A percentile compares a stretch with the other conserved stretches of the same genome.
Evolutionary conservation across 2,113 vertebrate genomes (phyloP).

Genomic region (Rhombomys opimus): DNA sequence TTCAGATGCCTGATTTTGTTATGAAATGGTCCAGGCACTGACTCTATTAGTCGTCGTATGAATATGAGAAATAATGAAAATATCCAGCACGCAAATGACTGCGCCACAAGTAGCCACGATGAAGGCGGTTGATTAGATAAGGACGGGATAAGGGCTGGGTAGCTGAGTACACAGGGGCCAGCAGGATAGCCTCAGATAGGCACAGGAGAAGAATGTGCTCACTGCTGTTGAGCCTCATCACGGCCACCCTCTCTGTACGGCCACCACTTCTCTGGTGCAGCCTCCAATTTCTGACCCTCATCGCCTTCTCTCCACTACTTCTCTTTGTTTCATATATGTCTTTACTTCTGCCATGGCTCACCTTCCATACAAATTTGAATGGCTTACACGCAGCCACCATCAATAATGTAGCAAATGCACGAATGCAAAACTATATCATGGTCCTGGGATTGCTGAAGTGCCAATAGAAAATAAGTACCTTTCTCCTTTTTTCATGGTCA

Average conservation of each 20-base stretch:
- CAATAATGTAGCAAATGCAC: not conserved
- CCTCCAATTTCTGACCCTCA: not conserved
- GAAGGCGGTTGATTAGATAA: not conserved
- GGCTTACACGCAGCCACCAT: not conserved
- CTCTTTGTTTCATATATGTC: not conserved
- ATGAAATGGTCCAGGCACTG: not conserved
- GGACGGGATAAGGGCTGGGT: not conserved
- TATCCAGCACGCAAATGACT: not conserved
- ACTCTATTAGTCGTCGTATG: not conserved
- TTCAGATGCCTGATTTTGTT: slow-evolving; percentile 45
- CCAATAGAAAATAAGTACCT: not conserved
- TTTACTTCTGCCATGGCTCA: not conserved
- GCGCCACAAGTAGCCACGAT: not conserved
- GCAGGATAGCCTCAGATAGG: not conserved
- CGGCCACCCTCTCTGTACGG: not conserved
- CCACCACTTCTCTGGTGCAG: no score
- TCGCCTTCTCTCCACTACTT: not conserved
- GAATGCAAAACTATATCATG: not conserved
- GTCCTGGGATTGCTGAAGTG: not conserved
- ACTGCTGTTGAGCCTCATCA: not conserved
- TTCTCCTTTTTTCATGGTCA: not conserved
- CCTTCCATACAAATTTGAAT: not conserved
- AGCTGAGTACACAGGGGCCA: not conserved
- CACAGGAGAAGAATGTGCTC: not conserved
- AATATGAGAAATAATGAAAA: not conserved